phyloP scores from a whole-genome alignment of 2,113 vertebrate species.

The Chaenocephalus aceratus region DNA sequence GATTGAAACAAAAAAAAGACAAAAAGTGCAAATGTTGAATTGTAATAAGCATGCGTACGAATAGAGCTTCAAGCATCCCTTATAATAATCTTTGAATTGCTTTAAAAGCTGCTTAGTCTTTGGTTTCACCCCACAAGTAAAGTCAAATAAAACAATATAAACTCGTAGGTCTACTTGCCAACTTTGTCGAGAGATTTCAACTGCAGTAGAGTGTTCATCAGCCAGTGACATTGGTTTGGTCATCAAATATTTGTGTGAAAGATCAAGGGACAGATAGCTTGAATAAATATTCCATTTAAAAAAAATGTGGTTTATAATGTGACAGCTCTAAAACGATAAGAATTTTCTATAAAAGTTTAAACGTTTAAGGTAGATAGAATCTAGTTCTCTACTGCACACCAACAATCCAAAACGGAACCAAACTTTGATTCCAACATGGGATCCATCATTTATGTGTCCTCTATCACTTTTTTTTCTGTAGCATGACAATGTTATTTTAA shows the following conservation, averaged over 20 bases:
- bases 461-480: background rate
- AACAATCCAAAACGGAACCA: no score
- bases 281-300: background rate
- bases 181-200: background rate
- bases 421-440: background rate
- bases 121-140: background rate
- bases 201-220: background rate
- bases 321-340: no score
- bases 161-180: no score
- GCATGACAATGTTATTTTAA: no score
- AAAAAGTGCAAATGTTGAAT: no score
- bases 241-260: background rate
- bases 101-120: background rate
- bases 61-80: background rate
- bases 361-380: no score
- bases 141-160: background rate
- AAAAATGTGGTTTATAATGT: no score
- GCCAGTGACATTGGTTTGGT: no score
- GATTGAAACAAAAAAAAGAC: no score
- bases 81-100: background rate
- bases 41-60: background rate
- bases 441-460: no score
- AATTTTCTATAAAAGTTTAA: no score
- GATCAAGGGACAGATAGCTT: background rate
- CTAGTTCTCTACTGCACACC: background rate